Evolutionary conservation across 2,797 vertebrate genomes (phyloP), one percentile per base, ranked within the genome.

Genomic region (Galagoides demidoff): DNA sequence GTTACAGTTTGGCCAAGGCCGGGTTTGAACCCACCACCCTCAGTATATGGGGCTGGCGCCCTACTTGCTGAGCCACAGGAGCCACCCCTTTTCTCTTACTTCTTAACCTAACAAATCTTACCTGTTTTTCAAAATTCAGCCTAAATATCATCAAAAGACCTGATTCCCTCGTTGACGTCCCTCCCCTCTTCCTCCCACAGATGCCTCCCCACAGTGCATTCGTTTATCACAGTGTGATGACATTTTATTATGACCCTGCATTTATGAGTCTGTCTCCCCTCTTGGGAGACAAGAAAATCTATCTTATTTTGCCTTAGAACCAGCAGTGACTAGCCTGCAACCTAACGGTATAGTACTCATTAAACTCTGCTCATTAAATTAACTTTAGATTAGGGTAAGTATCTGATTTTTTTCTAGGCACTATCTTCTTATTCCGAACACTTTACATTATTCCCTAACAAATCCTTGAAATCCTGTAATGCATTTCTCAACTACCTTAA

Each of bases 401-500:
- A 90, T 71, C 27, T 68, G 55, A 86, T 31, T 88, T 92, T 92
- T 76, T 86, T 20, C 16, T 29, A 92, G 39, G 23, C 1, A 89
- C 31, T 43, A 90, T 66, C 94, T 43, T 85, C 49, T 55, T 83
- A 90, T 88, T 92, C 82, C 68, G 74, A 74, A 34, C 49, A 94
- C 39, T 94, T 83, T 68, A 64, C 12, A 92, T 87, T 71, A 77
- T 34, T 83, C 37, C 23, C 73, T 87, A 77, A 94, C 20, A 92
- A 90, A 92, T 82, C 92, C 68, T 77, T 85, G 17, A 92, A 92
- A 85, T 70, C 57, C 16, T 81, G 3, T 87, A 85, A 92, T 79
- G 74, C 70, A 86, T 68, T 92, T 86, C 49, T 90, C 63, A 92
- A 79, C n/a, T 82, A 85, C 70, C 31, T 16, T 71, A 55, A 29